Conservation (phyloP, 1,140 invertebrate species). For the Acromyrmex heyeri region DNA sequence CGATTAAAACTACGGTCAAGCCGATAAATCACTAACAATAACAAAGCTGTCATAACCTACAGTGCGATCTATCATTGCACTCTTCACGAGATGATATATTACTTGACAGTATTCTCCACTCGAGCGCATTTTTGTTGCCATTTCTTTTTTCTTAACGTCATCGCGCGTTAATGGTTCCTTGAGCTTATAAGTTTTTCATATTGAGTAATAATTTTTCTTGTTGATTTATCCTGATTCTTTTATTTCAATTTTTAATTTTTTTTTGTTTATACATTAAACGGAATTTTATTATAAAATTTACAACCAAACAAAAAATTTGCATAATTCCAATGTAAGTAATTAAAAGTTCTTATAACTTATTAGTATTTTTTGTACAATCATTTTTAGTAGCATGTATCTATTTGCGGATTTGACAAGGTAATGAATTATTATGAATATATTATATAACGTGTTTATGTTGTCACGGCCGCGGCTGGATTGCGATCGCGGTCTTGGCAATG, state of each 20-base stretch:
- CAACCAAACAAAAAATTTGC: background rate
- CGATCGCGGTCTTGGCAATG: background rate
- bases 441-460: background rate
- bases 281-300: background rate
- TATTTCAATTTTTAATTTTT: background rate
- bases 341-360: background rate
- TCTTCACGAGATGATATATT: slow-evolving; percentile 53
- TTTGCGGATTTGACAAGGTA: slow-evolving; percentile 7
- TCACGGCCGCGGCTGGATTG: background rate
- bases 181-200: background rate
- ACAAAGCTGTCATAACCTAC: background rate
- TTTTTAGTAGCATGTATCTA: background rate
- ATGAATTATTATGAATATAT: background rate
- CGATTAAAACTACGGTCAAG: slow-evolving; percentile 35
- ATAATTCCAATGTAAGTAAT: too few species aligned
- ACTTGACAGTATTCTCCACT: slow-evolving; percentile 44
- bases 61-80: slow-evolving; percentile 50
- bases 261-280: background rate
- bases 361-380: background rate
- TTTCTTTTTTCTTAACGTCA: slow-evolving; percentile 29
- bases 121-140: slow-evolving; percentile 45
- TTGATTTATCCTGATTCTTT: background rate
- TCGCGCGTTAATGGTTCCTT: slow-evolving; percentile 26
- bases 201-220: background rate
- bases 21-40: slow-evolving; percentile 49